Evolutionary conservation across 1,140 invertebrate species (phyloP), one percentile per base, ranked within the genome.

Genomic region (Cyclargus thomasi): DNA sequence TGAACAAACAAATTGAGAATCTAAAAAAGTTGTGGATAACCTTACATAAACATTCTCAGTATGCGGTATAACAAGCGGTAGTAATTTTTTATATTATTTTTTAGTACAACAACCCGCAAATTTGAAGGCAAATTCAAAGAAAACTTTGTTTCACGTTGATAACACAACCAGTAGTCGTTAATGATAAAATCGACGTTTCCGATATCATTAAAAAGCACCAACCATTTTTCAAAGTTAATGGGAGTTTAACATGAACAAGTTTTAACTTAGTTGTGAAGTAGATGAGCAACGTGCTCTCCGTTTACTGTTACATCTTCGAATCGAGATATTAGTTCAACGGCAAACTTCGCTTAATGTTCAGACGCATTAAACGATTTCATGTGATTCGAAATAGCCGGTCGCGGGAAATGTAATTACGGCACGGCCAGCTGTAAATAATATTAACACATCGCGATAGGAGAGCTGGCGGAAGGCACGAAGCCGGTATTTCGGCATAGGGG

Each of bases 401-500:
- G 36, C 62, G 67, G 64, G 57, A 65, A 67, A 64, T 62, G 72
- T 70, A 74, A 74, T 72, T 70, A 74, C 73, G 67, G 69, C 69
- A 69, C 72, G 68, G 73, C 73, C 72, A 75, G 80, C 71, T 76
- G 85, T 88, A 86, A 85, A 86, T 88, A 86, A 85, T 88, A 86
- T 88, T 88, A 86, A 86, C 82, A 88, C 84, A 88, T 85, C 81
- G 82, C 74, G 82, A 82, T 84, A 77, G 77, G 72, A 74, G 76
- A 72, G 72, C 73, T 85, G 83, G 80, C 80, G 71, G 83, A 79
- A 81, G 81, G 77, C 85, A 88, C 84, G 85, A 88, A 63, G 70
- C 70, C 79, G 82, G 76, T 84, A 86, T 86, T 88, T 88, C 67
- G 80, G 75, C 74, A 69, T 79, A 70, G 70, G 21, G 21, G 18